Conservation (phyloP, 2,113 vertebrate genomes). For the Columba livia region DNA sequence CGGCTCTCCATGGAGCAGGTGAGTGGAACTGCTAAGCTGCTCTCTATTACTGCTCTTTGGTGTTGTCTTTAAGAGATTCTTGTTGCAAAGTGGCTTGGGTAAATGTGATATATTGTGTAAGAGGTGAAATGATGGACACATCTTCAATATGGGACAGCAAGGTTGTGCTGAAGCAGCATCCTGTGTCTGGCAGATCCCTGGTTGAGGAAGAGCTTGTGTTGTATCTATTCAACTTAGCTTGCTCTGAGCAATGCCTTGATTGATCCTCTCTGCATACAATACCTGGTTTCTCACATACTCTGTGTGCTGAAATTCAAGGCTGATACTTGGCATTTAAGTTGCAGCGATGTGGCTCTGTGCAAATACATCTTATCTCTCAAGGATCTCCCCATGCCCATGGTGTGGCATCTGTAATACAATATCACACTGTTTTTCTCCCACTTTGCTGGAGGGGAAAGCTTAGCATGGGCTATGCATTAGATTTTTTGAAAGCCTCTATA, state of each 20-base stretch:
- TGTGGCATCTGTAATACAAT: neutral
- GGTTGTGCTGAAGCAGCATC: too few species aligned
- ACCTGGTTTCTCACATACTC: neutral
- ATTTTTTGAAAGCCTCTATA: neutral
- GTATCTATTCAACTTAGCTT: too few species aligned
- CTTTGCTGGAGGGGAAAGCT: neutral
- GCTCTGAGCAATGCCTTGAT: too few species aligned
- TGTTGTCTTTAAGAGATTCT: neutral
- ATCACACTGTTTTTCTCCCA: neutral
- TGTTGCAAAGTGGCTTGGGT: neutral
- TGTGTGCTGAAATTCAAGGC: neutral
- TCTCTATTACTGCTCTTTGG: neutral
- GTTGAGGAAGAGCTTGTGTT: too few species aligned
- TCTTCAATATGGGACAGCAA: too few species aligned
- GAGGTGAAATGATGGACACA: neutral
- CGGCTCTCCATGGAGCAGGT: neutral
- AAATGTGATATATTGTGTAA: neutral
- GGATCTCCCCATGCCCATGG: rapidly evolving
- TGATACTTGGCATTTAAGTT: neutral
- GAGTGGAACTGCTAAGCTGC: rapidly evolving
- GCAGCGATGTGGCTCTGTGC: neutral
- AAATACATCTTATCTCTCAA: rapidly evolving
- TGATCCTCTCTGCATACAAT: too few species aligned
- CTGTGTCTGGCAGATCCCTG: too few species aligned
- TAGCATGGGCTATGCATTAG: neutral